phyloP scores from a whole-genome alignment of 2,113 vertebrate genomes.

The Microcebus griseorufus region DNA sequence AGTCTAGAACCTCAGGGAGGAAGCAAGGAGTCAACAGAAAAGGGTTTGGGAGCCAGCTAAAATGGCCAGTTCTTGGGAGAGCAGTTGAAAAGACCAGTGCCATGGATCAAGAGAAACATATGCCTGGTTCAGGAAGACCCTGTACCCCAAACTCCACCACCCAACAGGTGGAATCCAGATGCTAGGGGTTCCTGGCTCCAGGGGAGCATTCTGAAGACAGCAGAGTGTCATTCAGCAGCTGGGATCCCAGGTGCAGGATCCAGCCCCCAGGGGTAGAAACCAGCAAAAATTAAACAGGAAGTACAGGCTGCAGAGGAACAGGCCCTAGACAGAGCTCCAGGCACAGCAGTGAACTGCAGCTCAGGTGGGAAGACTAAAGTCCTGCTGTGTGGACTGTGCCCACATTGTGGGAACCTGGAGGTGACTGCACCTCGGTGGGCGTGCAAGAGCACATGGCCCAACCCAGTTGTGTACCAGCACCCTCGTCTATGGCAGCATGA shows the following conservation, averaged over 20 bases:
- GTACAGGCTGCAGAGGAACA: neutral
- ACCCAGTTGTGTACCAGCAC: fast-evolving
- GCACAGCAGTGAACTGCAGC: neutral
- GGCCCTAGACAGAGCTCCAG: neutral
- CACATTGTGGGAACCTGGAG: neutral
- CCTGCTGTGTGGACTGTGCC: neutral
- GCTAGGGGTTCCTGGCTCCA: neutral
- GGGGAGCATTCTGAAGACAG: neutral
- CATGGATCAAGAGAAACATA: neutral
- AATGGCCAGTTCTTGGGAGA: neutral
- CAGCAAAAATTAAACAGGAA: neutral
- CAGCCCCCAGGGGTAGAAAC: neutral
- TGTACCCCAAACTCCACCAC: neutral
- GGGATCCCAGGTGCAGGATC: neutral
- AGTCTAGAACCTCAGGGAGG: neutral
- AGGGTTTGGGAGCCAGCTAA: neutral
- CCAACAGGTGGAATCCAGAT: slow-evolving; percentile 24
- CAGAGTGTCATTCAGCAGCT: slow-evolving; percentile 3
- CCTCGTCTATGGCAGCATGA: neutral
- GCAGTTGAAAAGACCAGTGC: neutral
- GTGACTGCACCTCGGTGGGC: neutral
- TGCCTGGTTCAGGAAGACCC: neutral
- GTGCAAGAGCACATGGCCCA: fast-evolving
- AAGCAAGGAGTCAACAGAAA: neutral
- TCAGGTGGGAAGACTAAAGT: neutral